Base-by-base conservation (phyloP, 2,888 invertebrate genomes). In the Tridacna gigas region DNA sequence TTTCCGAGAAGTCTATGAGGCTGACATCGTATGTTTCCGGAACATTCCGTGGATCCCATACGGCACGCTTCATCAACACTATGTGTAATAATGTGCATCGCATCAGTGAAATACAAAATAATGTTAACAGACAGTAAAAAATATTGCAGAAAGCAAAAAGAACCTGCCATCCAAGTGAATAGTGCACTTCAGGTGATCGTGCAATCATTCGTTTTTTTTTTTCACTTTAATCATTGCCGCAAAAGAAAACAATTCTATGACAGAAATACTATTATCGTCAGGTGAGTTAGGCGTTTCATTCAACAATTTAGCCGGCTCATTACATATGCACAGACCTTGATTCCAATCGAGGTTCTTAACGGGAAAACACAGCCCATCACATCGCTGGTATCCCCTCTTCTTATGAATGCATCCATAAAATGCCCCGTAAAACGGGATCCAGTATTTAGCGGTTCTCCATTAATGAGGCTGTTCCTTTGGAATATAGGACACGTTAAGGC, bases 301-400 rank as follows among this genome's bases (percentile, higher is more conserved):
- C 82, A 82, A 74, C 74, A 82, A 78, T 56, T 56, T 83, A 69
- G 67, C 82, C 86, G 82, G 87, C 87, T 87, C 83, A 83, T 87
- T 87, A 80, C 66, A 60, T 79, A 87, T 87, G 87, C 84, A 83
- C 76, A 82, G 82, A 82, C 80, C 82, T 80, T 78, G 80, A 66
- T 48, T 74, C 71, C 47, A 85, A 80, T 69, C 86, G 86, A 86
- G 86, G 82, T 82, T 80, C 67, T 61, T 45, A 79, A 84, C 84
- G 81, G 84, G 81, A 79, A 84, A 84, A 80, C 74, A 79, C 73
- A 82, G 65, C 82, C 80, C 80, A 80, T 76, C 73, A 73, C 26
- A 26, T 65, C 4, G 20, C 61, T 86, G 86, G 82, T 83, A 63
- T 80, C 78, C 63, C n/a, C 18, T n/a, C 26, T 37, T n/a, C 20